Base-by-base conservation (phyloP, 2,888 invertebrate genomes). In the Hyppa rectilinea region DNA sequence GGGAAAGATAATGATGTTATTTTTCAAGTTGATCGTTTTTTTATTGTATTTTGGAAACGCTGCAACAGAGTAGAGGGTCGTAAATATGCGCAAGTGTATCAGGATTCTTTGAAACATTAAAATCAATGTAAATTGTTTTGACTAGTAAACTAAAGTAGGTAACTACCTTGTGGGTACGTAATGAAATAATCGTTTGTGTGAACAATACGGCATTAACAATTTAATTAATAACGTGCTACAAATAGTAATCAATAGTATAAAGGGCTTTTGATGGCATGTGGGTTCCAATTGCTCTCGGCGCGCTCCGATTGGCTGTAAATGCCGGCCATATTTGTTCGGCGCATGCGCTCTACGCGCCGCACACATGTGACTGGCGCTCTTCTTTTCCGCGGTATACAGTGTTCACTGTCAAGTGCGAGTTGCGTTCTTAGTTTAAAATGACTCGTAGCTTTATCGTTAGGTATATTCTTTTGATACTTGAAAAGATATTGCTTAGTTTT, bases 311-410 rank as follows among this genome's bases (percentile, higher is more conserved):
- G 95, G 95, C 85, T 89, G 87, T 81, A 78, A 78, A 80, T 82
- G 91, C 86, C 94, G 91, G 95, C 95, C 95, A 96, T 96, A 88
- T 95, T 95, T 91, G 92, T 91, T 92, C 87, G 87, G 92, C 94
- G 94, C 95, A 94, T 94, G 95, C 94, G 93, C 92, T 85, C 81
- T 88, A 71, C 85, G 81, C 87, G 83, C 75, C 86, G 82, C 92
- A 89, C 91, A 92, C 92, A 93, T 92, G 92, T 91, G 92, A 89
- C 89, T 88, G 86, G 88, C 60, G 83, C 78, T 86, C 81, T 83
- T 86, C 85, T 86, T 77, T 85, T 83, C 84, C 83, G 82, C 76
- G 72, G 76, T 71, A 74, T 34, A 70, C 81, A 62, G 70, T 81
- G 72, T 78, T 71, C 63, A 74, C 75, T 58, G 82, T 81, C 83